These are phyloP conservation scores for Venturia canescens DNA, from an alignment of 1,140 invertebrate genomes.

Conservation along the genomic window DNA sequence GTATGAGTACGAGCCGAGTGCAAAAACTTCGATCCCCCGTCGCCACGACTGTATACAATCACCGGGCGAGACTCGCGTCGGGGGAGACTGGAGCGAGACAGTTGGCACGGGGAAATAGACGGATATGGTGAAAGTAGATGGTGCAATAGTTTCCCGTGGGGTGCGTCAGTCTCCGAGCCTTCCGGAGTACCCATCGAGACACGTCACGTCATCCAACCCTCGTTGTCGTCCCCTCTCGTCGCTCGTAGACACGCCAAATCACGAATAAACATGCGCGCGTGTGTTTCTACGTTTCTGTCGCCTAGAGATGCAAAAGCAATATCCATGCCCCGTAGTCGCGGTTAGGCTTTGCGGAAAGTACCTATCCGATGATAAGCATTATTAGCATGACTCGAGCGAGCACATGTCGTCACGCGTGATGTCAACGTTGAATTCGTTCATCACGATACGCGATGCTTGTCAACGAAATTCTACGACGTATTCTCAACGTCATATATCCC, in stretches of 20 bases:
- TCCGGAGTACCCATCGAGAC: slow-evolving; percentile 17
- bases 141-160: slow-evolving; percentile 6
- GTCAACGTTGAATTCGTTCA: not conserved
- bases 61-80: not conserved
- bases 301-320: not conserved
- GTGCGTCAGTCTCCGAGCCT: slow-evolving; percentile 3
- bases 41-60: not conserved
- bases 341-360: not conserved
- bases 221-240: not conserved
- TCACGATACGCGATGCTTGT: too few species aligned
- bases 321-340: not conserved
- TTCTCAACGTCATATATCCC: too few species aligned
- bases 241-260: not conserved
- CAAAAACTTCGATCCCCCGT: not conserved
- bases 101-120: not conserved
- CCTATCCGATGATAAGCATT: not conserved
- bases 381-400: not conserved
- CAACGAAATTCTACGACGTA: too few species aligned
- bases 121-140: slow-evolving; percentile 19
- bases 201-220: slow-evolving; percentile 10
- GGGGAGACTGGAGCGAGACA: not conserved
- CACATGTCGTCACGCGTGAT: not conserved
- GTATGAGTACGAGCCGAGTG: not conserved
- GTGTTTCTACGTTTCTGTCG: not conserved
- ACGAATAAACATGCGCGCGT: not conserved